phyloP scores from a whole-genome alignment of 2,797 vertebrate genomes.

The Lithobates pipiens region DNA sequence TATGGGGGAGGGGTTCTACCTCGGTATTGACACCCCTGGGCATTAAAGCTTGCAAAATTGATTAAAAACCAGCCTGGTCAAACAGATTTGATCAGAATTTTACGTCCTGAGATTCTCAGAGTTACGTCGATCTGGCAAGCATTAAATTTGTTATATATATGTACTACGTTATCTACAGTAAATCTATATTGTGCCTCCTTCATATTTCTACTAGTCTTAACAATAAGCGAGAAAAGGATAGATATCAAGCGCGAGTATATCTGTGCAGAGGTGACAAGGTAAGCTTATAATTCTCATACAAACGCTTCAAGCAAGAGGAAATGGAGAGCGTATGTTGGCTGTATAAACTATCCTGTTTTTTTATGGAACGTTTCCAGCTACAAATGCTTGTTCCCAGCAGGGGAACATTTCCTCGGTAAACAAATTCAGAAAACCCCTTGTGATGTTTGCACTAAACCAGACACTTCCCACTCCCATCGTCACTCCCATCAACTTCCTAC shows the following conservation, averaged over 20 bases:
- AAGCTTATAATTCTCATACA: not conserved
- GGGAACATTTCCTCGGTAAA: not conserved
- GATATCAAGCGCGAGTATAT: not conserved
- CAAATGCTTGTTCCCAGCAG: not conserved
- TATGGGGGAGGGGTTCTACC: no score
- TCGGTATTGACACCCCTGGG: no score
- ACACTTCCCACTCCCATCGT: not conserved
- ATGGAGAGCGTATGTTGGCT: not conserved
- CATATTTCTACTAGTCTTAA: not conserved
- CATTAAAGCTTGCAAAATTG: no score
- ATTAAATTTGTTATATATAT: not conserved
- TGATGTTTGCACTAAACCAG: not conserved
- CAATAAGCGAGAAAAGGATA: not conserved
- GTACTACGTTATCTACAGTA: not conserved
- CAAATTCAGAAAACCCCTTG: not conserved
- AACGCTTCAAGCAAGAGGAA: not conserved
- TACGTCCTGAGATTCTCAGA: no score
- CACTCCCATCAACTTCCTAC: not conserved
- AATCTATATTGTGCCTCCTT: no score
- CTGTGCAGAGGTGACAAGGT: not conserved
- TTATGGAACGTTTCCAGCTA: conserved; percentile 20
- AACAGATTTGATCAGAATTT: no score
- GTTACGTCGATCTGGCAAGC: no score
- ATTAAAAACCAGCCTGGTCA: no score
- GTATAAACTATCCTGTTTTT: not conserved